These are phyloP conservation scores for Caenorhabditis plicata DNA, from an alignment of 2,888 invertebrate genomes.

Conservation along the genomic window DNA sequence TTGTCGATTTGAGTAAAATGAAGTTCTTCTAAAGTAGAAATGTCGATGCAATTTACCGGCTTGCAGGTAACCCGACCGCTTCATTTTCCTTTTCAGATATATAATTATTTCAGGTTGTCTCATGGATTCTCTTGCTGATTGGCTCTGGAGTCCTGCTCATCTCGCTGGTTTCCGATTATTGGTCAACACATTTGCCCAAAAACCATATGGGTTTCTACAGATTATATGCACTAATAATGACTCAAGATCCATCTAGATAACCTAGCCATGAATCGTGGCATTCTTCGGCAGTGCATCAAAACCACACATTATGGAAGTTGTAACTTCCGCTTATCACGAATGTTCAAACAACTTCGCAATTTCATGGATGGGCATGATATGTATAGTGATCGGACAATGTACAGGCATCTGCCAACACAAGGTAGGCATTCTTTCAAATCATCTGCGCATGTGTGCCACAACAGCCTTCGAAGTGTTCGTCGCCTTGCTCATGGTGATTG, in stretches of 20 bases:
- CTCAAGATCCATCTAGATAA: constrained; percentile 25
- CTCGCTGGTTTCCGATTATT: constrained; percentile 34
- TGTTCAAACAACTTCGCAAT: constrained; percentile 30
- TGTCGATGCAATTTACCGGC: constrained; percentile 39
- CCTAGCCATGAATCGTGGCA: constrained; percentile 35
- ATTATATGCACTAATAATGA: neutral
- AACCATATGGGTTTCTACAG: constrained; percentile 26
- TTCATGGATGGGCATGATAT: constrained; percentile 35
- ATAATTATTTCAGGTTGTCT: constrained; percentile 22
- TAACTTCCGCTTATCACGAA: constrained; percentile 31
- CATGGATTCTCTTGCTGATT: constrained; percentile 36
- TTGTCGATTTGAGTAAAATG: too few species aligned
- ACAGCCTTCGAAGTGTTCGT: constrained; percentile 38
- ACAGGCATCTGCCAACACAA: constrained; percentile 31
- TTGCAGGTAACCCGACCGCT: constrained; percentile 35
- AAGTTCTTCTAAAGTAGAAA: constrained; percentile 1
- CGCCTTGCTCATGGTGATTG: constrained; percentile 19
- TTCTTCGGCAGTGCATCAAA: constrained; percentile 38
- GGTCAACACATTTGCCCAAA: constrained; percentile 38
- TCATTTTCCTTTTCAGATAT: too few species aligned
- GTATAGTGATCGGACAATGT: constrained; percentile 28
- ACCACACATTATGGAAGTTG: constrained; percentile 29
- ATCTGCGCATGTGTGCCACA: too few species aligned
- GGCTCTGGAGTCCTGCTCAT: constrained; percentile 38
- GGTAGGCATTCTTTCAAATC: too few species aligned